A percentile compares a stretch with the other conserved stretches of the same genome.
These are phyloP conservation scores for Turritopsis dohrnii DNA, from an alignment of 30 jellyfish, hydroid and myxozoan species.

Conservation along the genomic window DNA sequence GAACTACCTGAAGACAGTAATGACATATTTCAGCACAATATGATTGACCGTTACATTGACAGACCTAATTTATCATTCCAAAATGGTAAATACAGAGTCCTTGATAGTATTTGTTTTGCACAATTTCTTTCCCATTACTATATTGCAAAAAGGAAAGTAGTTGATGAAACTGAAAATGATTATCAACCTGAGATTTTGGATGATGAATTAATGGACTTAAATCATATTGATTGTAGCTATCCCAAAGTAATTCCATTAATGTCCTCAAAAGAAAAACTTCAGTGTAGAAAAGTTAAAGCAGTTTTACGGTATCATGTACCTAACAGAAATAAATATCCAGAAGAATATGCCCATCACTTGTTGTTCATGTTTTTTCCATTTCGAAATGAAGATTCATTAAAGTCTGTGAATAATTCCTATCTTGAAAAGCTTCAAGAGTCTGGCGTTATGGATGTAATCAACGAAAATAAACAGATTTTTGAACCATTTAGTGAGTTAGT, in stretches of 20 bases:
- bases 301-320: constrained; percentile 31
- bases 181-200: background rate
- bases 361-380: constrained; percentile 26
- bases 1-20: background rate
- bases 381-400: constrained; percentile 4
- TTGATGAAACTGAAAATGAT: constrained; percentile 10
- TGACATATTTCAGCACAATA: constrained; percentile 12
- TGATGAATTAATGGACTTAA: constrained; percentile 12
- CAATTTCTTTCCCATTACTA: constrained; percentile 7
- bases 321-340: constrained; percentile 15
- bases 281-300: constrained; percentile 22
- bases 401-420: background rate
- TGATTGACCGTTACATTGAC: constrained; percentile 9
- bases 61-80: background rate
- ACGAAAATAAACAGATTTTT: background rate
- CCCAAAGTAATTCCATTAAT: constrained; percentile 10
- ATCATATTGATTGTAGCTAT: background rate
- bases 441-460: background rate
- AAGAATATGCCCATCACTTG: constrained; percentile 28
- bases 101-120: background rate
- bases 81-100: constrained; percentile 7
- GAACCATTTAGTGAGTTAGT: constrained; percentile 17
- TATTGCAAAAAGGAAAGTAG: too few relatives aligned
- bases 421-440: background rate
- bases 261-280: constrained; percentile 22